Evolutionary conservation across 2,113 vertebrate species (phyloP), one percentile per base, ranked within the genome.

Genomic region (Atlantisia rogersi): DNA sequence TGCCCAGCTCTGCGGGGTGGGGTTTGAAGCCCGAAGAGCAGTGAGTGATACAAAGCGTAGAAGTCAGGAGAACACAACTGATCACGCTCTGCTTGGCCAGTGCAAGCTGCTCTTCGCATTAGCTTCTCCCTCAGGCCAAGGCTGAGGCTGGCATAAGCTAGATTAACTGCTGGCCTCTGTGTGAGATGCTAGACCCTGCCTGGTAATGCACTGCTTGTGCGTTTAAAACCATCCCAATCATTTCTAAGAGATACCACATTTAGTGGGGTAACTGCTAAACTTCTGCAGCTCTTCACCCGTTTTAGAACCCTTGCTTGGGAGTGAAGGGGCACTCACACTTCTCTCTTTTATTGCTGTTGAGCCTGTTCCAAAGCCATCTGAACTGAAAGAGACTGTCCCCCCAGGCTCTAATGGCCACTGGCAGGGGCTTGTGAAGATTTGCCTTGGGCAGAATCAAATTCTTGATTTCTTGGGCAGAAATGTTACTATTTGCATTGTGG

Each of bases 1-100:
- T 0, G 2, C 15, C 18, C 0, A 5, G 7, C 46, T 35, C 48
- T 6, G 55, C 2, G 5, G 40, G 35, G 0, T 24, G 48, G 55
- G 16, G 4, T 4, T 53, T 50, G 44, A 12, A 70, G 5, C 39
- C 3, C 9, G 4, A 19, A 17, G 20, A 75, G 42, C 48, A 68
- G 52, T 2, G 48, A 50, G 67, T 24, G 6, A 18, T 2, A 40
- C 0, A 0, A 67, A 62, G 55, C 3, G 31, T 2, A 20, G 75
- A 14, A 39, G 39, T 5, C 2, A 9, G 59, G 48, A 86, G 59
- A 37, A 5, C 8, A 4, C 19, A 0, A 11, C 53, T 1, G 58
- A 62, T 6, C 11, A 0, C 1, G 24, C n/a, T 81, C 44, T 62
- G 28, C 81, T 69, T 1, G 2, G 26, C 35, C 26, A 4, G 5